Evolutionary conservation across 2,888 invertebrate genomes (phyloP).

Genomic region (Tiliacea aurago): DNA sequence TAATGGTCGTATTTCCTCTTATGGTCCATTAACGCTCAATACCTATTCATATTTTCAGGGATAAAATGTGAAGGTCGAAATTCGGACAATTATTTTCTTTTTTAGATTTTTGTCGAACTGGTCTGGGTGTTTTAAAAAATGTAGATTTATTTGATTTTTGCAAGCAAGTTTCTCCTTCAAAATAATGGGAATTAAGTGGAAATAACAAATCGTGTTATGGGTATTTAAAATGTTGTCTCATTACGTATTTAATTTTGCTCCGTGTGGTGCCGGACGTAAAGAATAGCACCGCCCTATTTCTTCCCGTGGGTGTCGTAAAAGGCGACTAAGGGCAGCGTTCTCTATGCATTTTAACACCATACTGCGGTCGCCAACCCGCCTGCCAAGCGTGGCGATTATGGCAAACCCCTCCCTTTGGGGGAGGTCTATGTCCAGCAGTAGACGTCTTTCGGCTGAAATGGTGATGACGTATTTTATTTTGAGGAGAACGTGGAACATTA

Average conservation of each 20-base stretch:
- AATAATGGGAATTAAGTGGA: conserved; percentile 8
- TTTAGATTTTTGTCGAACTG: not conserved
- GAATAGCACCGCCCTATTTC: too few relatives aligned
- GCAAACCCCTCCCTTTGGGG: too few relatives aligned
- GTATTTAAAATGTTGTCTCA: too few relatives aligned
- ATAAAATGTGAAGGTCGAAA: conserved; percentile 8
- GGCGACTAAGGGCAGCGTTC: too few relatives aligned
- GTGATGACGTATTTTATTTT: not conserved
- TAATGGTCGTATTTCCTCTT: conserved; percentile 44
- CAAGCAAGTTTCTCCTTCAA: not conserved
- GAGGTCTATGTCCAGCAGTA: too few relatives aligned
- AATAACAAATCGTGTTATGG: not conserved
- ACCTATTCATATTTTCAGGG: conserved; percentile 47
- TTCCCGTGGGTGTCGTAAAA: too few relatives aligned
- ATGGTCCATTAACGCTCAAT: conserved; percentile 47
- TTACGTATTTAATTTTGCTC: not conserved
- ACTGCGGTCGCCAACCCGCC: too few relatives aligned
- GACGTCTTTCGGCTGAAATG: too few relatives aligned
- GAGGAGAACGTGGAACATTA: not conserved
- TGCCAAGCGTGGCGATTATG: too few relatives aligned
- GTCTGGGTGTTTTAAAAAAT: not conserved
- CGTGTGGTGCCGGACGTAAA: too few relatives aligned
- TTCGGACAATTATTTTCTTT: conserved; percentile 1
- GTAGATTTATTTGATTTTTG: conserved; percentile 30
- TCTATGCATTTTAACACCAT: too few relatives aligned